Evolutionary conservation across 1,140 invertebrate genomes (phyloP).

Genomic region (Gryllus bimaculatus): DNA sequence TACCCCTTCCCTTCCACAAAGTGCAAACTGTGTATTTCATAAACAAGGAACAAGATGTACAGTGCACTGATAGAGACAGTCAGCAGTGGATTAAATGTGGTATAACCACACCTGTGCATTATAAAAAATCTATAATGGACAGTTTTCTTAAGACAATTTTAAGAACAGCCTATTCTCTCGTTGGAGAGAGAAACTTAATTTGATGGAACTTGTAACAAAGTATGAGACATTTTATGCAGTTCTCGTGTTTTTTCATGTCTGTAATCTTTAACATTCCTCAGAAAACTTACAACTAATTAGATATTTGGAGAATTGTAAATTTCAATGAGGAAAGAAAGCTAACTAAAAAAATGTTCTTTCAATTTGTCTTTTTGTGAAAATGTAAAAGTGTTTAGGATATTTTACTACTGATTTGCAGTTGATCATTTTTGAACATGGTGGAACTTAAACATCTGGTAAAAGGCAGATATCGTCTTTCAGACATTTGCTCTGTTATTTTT

Average conservation of each 20-base stretch:
- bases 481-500: constrained; percentile 38
- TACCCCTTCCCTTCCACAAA: constrained; percentile 7
- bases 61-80: constrained; percentile 9
- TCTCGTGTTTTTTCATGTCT: constrained; percentile 22
- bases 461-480: constrained; percentile 29
- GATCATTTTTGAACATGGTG: constrained; percentile 30
- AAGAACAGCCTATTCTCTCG: constrained; percentile 18
- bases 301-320: constrained; percentile 8
- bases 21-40: constrained; percentile 13
- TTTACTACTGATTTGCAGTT: constrained; percentile 43
- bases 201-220: constrained; percentile 13
- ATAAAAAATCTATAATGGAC: constrained; percentile 12
- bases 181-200: constrained; percentile 18
- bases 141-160: constrained; percentile 12
- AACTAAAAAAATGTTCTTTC: constrained; percentile 8
- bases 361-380: constrained; percentile 15
- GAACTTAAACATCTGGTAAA: constrained; percentile 9
- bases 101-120: constrained; percentile 15
- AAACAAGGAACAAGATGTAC: constrained; percentile 1
- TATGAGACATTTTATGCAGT: constrained; percentile 7
- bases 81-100: constrained; percentile 13
- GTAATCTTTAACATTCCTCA: constrained; percentile 22
- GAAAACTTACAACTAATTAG: constrained; percentile 8
- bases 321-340: constrained; percentile 15
- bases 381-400: constrained; percentile 42